These are phyloP conservation scores for Amphimedon queenslandica DNA, from an alignment of 37 sponge, comb jelly and placozoan genomes.

Conservation along the genomic window DNA sequence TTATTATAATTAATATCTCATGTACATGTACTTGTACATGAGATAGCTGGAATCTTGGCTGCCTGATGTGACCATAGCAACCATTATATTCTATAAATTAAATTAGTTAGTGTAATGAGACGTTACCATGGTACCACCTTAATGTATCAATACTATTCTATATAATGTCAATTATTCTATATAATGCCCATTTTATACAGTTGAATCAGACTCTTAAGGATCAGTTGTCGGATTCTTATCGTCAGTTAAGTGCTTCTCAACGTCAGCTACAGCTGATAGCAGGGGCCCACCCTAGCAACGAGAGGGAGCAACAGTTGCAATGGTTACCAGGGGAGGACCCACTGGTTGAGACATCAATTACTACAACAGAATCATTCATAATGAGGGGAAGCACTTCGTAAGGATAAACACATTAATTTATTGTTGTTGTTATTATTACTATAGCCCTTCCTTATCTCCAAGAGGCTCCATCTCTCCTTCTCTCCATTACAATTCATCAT, in stretches of 20 bases:
- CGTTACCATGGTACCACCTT: not conserved
- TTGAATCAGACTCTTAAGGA: conserved; percentile 18
- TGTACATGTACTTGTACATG: too few species aligned
- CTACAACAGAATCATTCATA: not conserved
- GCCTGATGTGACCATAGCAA: too few species aligned
- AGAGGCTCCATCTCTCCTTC: too few species aligned
- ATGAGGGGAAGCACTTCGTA: not conserved
- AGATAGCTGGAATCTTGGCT: too few species aligned
- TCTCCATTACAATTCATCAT: not conserved
- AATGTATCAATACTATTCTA: too few species aligned
- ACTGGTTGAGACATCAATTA: not conserved
- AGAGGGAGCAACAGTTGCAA: too few species aligned
- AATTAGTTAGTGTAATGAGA: too few species aligned
- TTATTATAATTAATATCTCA: too few species aligned
- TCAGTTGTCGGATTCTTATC: conserved; percentile 3
- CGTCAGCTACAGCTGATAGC: not conserved
- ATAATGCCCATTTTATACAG: conserved; percentile 1
- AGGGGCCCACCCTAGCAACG: not conserved
- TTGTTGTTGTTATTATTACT: not conserved
- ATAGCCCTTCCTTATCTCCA: too few species aligned
- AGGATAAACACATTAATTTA: not conserved
- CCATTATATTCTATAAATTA: too few species aligned
- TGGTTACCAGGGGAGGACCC: not conserved
- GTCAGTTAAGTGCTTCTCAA: not conserved
- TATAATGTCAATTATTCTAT: too few species aligned